Percentiles rank a stretch among this genome's conserved stretches.
Evolutionary conservation across 2,797 vertebrate genomes (phyloP).

Genomic region (Prunella strophiata): DNA sequence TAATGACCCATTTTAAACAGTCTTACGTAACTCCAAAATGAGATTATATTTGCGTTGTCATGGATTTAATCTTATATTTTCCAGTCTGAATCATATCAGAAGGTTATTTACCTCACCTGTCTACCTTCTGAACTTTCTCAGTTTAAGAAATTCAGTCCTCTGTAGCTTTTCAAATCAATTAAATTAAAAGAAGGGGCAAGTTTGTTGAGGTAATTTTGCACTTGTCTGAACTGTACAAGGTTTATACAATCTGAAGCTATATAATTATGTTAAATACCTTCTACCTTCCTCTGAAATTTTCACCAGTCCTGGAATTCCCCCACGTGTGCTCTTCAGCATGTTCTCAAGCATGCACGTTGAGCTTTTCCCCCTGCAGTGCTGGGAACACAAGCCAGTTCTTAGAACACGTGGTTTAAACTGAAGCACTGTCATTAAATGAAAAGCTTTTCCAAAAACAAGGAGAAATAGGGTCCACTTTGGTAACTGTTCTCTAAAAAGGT

Average conservation of each 20-base stretch:
- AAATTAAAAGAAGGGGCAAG: not conserved
- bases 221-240: not conserved
- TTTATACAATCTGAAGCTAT: not conserved
- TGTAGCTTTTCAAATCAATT: not conserved
- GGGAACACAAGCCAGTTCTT: not conserved
- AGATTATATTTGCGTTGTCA: slow-evolving; percentile 17
- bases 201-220: not conserved
- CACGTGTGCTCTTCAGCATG: rapidly evolving
- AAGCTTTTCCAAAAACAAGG: not conserved
- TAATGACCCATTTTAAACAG: slow-evolving; percentile 26
- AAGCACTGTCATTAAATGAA: not conserved
- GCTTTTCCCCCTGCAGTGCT: not conserved
- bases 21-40: slow-evolving; percentile 35
- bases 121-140: not conserved
- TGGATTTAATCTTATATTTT: slow-evolving; percentile 15
- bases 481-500: not conserved
- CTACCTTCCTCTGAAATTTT: not conserved
- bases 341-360: not conserved
- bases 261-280: not conserved
- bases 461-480: not conserved
- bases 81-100: not conserved
- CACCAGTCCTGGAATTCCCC: not conserved
- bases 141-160: not conserved
- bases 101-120: not conserved
- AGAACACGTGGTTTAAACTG: not conserved